Evolutionary conservation across 2,797 vertebrate genomes (phyloP).

Genomic region (Eutrigla gurnardus): DNA sequence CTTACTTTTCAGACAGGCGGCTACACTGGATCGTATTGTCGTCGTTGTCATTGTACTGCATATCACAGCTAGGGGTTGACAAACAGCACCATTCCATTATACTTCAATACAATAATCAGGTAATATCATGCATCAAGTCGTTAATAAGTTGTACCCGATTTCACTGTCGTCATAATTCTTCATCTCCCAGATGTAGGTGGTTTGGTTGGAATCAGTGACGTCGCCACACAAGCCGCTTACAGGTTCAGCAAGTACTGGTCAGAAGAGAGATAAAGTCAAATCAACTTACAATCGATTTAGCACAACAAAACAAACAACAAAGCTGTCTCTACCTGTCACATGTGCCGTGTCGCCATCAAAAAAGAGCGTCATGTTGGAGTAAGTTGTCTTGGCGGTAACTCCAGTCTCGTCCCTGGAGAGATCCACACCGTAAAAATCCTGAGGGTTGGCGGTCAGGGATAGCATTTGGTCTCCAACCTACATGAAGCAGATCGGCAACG

Average conservation of each 20-base stretch:
- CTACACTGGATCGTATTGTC: background rate
- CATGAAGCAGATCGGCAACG: background rate
- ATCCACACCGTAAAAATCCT: rapidly evolving
- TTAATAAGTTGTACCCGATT: no score
- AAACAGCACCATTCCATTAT: background rate
- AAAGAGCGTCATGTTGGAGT: rapidly evolving
- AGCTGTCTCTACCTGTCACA: background rate
- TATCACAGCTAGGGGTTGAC: background rate
- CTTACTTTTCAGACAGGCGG: background rate
- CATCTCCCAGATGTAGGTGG: no score
- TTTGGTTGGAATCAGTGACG: background rate
- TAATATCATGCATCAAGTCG: no score
- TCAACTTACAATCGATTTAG: no score
- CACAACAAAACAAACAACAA: no score
- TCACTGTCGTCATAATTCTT: no score
- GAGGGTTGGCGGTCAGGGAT: rapidly evolving
- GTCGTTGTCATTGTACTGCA: background rate
- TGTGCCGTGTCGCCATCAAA: slow-evolving; percentile 12
- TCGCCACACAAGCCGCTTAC: background rate
- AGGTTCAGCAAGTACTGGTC: no score
- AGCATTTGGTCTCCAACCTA: background rate
- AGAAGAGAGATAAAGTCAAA: no score
- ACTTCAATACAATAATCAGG: no score
- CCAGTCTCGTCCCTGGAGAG: background rate
- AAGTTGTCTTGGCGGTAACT: background rate